A percentile compares a stretch with the other conserved stretches of the same genome.
phyloP scores from a whole-genome alignment of 2,888 invertebrate genomes.

The Eupelmus urozonus region DNA sequence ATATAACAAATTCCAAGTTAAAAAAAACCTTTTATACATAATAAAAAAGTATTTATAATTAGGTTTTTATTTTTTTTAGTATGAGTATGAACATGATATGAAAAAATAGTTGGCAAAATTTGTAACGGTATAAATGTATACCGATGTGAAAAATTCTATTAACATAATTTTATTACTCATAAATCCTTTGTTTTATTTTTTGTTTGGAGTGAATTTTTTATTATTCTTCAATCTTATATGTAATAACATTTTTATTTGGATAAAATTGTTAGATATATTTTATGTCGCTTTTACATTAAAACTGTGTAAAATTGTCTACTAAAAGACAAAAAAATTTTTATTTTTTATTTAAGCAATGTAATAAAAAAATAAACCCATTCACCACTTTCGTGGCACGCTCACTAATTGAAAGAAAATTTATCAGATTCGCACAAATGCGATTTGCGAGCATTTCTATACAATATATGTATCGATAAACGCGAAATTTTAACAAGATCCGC shows the following conservation, averaged over 20 bases:
- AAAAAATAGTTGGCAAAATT: conserved; percentile 28
- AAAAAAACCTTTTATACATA: conserved; percentile 39
- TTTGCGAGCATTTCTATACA: conserved; percentile 39
- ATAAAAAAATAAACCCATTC: conserved; percentile 22
- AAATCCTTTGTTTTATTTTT: background rate
- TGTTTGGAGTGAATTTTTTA: background rate
- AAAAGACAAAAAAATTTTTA: conserved; percentile 54
- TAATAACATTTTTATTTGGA: background rate
- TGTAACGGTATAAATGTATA: conserved; percentile 14
- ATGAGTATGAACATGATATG: conserved; percentile 1
- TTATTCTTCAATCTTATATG: conserved; percentile 5
- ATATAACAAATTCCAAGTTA: conserved; percentile 48
- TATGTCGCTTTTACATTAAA: conserved; percentile 52
- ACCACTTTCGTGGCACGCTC: conserved; percentile 58
- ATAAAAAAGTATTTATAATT: conserved; percentile 41
- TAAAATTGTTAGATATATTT: conserved; percentile 18
- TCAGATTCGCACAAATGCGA: conserved; percentile 45
- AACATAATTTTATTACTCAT: background rate
- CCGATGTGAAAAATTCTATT: background rate
- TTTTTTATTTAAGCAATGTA: conserved; percentile 34
- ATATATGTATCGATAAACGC: conserved; percentile 23
- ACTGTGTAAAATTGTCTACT: conserved; percentile 45
- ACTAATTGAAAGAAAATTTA: conserved; percentile 25
- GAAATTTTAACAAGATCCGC: conserved; percentile 18
- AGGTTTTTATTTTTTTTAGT: conserved; percentile 47